Evolutionary conservation across 2,797 vertebrate genomes (phyloP).

Genomic region (Philypnodon macrostomus): DNA sequence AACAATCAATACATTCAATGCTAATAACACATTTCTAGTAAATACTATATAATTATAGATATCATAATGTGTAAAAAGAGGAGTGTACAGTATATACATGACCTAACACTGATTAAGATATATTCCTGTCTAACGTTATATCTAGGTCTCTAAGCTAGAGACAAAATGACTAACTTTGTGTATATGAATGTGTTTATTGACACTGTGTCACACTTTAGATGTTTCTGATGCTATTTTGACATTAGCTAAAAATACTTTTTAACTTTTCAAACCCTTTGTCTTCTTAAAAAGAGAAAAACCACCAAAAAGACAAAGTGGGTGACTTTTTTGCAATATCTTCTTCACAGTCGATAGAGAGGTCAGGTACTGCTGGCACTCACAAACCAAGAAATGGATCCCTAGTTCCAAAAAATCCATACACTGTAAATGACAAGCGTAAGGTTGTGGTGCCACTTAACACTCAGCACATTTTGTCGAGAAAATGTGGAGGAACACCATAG

Average conservation of each 20-base stretch:
- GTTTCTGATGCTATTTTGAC: no score
- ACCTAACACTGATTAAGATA: no score
- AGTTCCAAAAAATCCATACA: constrained; percentile 10
- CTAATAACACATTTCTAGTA: no score
- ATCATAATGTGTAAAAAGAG: no score
- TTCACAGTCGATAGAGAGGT: constrained; percentile 44
- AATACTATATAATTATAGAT: no score
- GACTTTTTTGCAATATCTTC: constrained; percentile 25
- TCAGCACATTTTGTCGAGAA: constrained; percentile 15
- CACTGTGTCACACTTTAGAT: no score
- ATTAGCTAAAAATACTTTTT: not conserved
- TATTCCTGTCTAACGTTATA: no score
- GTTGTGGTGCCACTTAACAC: constrained; percentile 11
- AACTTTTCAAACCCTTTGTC: not conserved
- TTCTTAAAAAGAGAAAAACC: not conserved
- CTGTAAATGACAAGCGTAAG: constrained; percentile 29
- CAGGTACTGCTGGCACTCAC: constrained; percentile 36
- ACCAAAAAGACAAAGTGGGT: constrained; percentile 29
- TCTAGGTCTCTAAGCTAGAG: no score
- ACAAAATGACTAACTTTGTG: no score
- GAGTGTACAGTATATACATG: no score
- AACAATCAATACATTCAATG: no score
- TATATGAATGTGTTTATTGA: no score
- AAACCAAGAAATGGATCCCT: constrained; percentile 29
- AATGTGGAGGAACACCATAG: constrained; percentile 11